Evolutionary conservation across 2,113 vertebrate species (phyloP), one percentile per base, ranked within the genome.

Genomic region (Melanerpes aurifrons): DNA sequence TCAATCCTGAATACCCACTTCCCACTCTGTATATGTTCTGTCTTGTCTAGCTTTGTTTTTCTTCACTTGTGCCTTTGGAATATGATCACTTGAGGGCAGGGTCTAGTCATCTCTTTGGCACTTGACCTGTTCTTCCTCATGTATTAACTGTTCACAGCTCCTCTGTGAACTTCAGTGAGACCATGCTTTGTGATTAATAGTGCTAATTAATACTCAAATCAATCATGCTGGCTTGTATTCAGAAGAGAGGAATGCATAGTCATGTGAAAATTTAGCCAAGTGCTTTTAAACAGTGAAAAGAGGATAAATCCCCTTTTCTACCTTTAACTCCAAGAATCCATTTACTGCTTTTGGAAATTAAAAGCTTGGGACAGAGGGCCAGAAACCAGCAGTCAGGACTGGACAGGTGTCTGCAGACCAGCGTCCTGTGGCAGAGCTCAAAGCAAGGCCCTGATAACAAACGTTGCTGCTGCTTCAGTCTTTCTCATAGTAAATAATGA

Each of bases 1-100:
- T 66, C 80, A 72, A 88, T 86, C 82, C 96, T 91, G 62, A 94
- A 86, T 88, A 83, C 87, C 93, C 95, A 96, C 87, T 96, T 96
- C 94, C 94, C 90, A 94, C 91, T 94, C 80, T n/a, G 79, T 76
- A 95, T 96, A 35, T 93, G 94, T 93, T 90, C 76, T 75, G 90
- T 94, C 91, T 95, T 95, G 95, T 43, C 94, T 90, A 73, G n/a
- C 18, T 75, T 79, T 83, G 86, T 89, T 92, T 77, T 92, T 88
- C 86, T 93, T 92, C 71, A 88, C 87, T 72, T 92, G 89, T 79
- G 83, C 74, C 87, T 95, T 77, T 87, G 85, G 94, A 92, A 89
- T 75, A 94, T 32, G 87, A 92, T 87, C 85, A 77, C 95, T 96
- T 9, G 89, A 85, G 95, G 95, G 94, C 94, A 96, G 78, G 91